These are phyloP conservation scores for Salvelinus namaycush DNA, from an alignment of 2,113 vertebrate genomes.

Conservation along the genomic window DNA sequence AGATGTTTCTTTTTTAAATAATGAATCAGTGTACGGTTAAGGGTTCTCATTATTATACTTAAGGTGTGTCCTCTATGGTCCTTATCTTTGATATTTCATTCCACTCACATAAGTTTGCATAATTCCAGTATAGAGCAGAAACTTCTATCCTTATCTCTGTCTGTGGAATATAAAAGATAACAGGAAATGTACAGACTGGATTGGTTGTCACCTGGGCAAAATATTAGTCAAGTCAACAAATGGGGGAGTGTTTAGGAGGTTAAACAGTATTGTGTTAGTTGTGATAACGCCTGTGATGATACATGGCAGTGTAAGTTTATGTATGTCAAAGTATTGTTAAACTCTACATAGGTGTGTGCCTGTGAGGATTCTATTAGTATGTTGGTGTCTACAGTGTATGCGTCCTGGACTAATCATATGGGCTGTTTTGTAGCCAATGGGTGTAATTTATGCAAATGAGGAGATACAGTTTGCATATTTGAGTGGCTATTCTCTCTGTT, in stretches of 20 bases:
- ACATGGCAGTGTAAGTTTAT: too few relatives aligned
- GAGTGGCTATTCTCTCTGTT: too few relatives aligned
- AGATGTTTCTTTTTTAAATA: slow-evolving; percentile 73
- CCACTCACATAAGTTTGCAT: slow-evolving; percentile 63
- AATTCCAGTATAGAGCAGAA: slow-evolving; percentile 59
- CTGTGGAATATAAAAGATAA: too few relatives aligned
- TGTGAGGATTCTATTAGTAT: too few relatives aligned
- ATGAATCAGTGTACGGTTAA: slow-evolving; percentile 71
- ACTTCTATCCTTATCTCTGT: slow-evolving; percentile 42
- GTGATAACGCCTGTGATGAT: too few relatives aligned
- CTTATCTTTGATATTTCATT: slow-evolving; percentile 73
- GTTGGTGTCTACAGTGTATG: neutral
- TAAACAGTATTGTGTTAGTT: too few relatives aligned
- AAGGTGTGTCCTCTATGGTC: slow-evolving; percentile 72
- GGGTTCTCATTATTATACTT: slow-evolving; percentile 68
- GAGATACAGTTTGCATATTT: too few relatives aligned
- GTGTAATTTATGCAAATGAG: neutral
- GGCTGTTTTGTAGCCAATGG: neutral
- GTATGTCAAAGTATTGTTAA: too few relatives aligned
- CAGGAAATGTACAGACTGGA: too few relatives aligned
- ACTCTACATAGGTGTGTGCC: too few relatives aligned
- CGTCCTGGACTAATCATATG: neutral
- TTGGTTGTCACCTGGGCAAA: slow-evolving; percentile 5
- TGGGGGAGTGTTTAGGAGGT: too few relatives aligned
- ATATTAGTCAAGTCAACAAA: neutral